Conservation (phyloP, 2,113 vertebrate genomes). For the Ictidomys tridecemlineatus region DNA sequence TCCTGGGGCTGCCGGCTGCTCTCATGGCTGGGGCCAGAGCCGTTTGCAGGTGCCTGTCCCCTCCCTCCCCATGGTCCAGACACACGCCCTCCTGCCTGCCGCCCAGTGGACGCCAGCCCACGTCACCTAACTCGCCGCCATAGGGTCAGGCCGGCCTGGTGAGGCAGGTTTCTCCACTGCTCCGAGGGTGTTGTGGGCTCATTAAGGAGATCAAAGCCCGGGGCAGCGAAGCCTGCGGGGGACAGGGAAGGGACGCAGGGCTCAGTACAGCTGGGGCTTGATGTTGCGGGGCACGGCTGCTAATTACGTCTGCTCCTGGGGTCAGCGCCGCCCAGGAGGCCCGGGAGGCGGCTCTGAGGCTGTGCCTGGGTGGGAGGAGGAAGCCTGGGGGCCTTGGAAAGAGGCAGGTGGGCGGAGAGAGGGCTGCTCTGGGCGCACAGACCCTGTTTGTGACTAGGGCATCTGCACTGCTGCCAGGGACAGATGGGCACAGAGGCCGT, state of each 20-base stretch:
- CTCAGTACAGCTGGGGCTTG: fast-evolving
- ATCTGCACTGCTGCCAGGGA: neutral
- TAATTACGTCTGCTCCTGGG: fast-evolving
- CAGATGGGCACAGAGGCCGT: neutral
- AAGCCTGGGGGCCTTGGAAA: neutral
- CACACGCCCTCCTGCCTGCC: fast-evolving
- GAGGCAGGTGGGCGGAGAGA: neutral
- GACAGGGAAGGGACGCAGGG: fast-evolving
- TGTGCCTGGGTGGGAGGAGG: neutral
- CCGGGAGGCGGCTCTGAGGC: neutral
- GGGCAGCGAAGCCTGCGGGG: fast-evolving
- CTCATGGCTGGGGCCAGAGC: neutral
- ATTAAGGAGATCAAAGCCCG: neutral
- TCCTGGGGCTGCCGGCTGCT: neutral
- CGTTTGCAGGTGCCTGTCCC: fast-evolving
- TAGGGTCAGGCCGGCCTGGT: fast-evolving
- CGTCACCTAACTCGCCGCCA: fast-evolving
- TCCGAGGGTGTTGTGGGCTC: neutral
- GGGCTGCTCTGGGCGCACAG: neutral
- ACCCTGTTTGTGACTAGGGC: neutral
- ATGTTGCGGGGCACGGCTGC: neutral
- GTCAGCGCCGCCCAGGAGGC: fast-evolving
- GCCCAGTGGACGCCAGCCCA: too few relatives aligned
- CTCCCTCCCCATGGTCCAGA: too few relatives aligned
- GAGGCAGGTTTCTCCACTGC: too few relatives aligned